phyloP scores from a whole-genome alignment of 2,888 invertebrate species.

The Xestia sexstrigata region DNA sequence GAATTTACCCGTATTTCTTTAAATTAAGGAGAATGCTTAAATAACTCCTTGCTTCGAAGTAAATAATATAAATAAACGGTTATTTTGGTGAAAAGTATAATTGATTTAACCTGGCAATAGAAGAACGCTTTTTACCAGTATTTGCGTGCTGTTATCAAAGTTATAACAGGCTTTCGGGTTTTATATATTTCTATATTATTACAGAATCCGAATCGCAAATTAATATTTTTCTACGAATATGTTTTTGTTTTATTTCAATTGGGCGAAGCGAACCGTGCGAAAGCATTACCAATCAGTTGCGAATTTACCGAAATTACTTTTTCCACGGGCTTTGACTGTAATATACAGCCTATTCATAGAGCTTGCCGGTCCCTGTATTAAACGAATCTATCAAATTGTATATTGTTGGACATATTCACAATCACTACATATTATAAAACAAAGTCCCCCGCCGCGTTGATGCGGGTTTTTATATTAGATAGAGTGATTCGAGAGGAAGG shows the following conservation, averaged over 20 bases:
- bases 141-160: neutral
- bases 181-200: neutral
- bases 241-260: constrained; percentile 12
- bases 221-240: constrained; percentile 29
- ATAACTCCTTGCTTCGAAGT: neutral
- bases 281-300: constrained; percentile 15
- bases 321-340: neutral
- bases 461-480: too few relatives aligned
- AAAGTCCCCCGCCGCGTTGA: too few relatives aligned
- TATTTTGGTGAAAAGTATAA: neutral
- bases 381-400: neutral
- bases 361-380: neutral
- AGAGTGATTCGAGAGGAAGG: too few relatives aligned
- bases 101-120: neutral
- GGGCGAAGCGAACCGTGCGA: neutral
- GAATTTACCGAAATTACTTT: constrained; percentile 34
- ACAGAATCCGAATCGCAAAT: constrained; percentile 10
- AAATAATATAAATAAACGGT: neutral
- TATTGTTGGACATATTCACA: neutral
- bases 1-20: neutral
- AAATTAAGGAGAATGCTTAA: neutral
- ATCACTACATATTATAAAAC: too few relatives aligned
- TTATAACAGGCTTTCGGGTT: neutral
- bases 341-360: constrained; percentile 6
- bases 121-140: neutral